Conservation (phyloP, 2,888 invertebrate genomes). For the Ophion slaviceki region DNA sequence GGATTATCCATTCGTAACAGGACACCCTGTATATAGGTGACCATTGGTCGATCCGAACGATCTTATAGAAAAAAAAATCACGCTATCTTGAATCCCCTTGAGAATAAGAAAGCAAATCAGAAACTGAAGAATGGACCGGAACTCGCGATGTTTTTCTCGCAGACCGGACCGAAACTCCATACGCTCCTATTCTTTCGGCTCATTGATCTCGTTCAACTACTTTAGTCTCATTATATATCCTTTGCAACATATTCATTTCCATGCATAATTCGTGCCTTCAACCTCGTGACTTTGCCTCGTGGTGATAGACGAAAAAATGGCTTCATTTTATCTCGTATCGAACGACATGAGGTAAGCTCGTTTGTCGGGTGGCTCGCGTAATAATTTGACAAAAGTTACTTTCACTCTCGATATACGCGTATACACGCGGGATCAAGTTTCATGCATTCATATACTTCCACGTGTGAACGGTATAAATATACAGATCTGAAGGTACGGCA, state of each 20-base stretch:
- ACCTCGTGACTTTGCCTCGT: background rate
- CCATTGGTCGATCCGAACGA: too few species aligned
- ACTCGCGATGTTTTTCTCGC: too few species aligned
- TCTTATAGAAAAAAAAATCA: too few species aligned
- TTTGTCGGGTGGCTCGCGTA: constrained; percentile 58
- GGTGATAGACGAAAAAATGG: constrained; percentile 15
- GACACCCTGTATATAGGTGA: too few species aligned
- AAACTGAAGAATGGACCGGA: too few species aligned
- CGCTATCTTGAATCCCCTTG: too few species aligned
- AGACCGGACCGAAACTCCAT: too few species aligned
- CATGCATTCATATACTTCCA: background rate
- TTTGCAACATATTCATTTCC: background rate
- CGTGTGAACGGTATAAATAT: too few species aligned
- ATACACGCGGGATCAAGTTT: constrained; percentile 34
- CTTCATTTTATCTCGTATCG: constrained; percentile 35
- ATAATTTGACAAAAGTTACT: constrained; percentile 64
- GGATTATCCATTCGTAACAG: too few species aligned
- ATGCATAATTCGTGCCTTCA: background rate
- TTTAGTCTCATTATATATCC: background rate
- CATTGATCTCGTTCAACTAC: background rate
- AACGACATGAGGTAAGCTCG: constrained; percentile 55
- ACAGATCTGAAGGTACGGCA: too few species aligned
- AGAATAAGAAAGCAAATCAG: too few species aligned
- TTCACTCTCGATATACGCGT: constrained; percentile 56
- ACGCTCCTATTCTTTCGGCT: too few species aligned